phyloP scores from a whole-genome alignment of 2,113 vertebrate genomes.

The Lycaon pictus region DNA sequence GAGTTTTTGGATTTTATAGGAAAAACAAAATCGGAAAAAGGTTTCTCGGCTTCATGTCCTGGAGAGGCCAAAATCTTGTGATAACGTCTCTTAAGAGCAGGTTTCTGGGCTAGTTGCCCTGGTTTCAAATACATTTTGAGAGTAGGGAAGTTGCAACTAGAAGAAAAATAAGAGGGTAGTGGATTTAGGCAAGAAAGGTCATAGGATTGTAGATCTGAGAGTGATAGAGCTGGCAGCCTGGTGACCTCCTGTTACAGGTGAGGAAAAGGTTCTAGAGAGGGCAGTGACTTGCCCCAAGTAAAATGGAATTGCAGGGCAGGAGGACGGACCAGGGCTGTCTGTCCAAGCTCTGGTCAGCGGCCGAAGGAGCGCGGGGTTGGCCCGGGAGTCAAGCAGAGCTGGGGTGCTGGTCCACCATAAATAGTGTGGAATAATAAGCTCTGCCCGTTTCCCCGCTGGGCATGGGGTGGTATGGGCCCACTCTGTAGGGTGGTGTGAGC shows the following conservation, averaged over 20 bases:
- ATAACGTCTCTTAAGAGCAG: not conserved
- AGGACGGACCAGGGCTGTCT: too few relatives aligned
- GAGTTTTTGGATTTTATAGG: not conserved
- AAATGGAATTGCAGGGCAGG: not conserved
- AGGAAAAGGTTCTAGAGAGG: not conserved
- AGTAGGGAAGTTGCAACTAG: not conserved
- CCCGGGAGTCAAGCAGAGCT: not conserved
- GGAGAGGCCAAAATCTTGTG: not conserved
- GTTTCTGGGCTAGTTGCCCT: not conserved
- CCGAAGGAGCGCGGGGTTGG: not conserved
- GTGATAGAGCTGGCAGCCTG: not conserved
- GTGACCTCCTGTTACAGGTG: not conserved
- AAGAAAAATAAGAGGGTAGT: not conserved
- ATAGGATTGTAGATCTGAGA: not conserved
- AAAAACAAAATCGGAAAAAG: not conserved
- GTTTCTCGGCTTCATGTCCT: not conserved
- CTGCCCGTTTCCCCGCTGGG: not conserved
- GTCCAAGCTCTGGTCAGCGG: not conserved
- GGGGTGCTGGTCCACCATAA: not conserved
- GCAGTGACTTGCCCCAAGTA: not conserved
- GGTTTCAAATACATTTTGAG: not conserved
- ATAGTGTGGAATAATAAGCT: rapidly evolving
- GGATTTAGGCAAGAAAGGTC: not conserved
- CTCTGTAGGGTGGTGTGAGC: not conserved
- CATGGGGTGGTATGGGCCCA: not conserved